Evolutionary conservation across 1,140 invertebrate species (phyloP).

Genomic region (Drosophila grimshawi): DNA sequence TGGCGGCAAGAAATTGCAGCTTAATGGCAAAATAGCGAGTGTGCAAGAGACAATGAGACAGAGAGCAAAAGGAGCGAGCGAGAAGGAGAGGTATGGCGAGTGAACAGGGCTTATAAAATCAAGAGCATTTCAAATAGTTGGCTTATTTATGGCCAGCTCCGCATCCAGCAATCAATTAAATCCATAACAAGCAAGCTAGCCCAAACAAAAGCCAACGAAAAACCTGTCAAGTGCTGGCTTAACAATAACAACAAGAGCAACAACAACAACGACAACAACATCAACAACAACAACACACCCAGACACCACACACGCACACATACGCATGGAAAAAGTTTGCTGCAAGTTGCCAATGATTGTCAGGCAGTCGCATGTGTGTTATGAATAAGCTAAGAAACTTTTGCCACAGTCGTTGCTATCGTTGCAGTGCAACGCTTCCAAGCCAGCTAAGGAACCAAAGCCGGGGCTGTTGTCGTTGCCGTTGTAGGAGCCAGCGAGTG

Average conservation of each 20-base stretch:
- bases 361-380: conserved; percentile 57
- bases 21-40: conserved; percentile 37
- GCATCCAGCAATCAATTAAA: conserved; percentile 51
- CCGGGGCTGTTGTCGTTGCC: neutral
- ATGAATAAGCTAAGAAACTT: conserved; percentile 75
- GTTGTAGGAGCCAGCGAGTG: conserved; percentile 34
- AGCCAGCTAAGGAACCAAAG: conserved; percentile 20
- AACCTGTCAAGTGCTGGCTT: conserved; percentile 34
- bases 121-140: conserved; percentile 36
- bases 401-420: conserved; percentile 41
- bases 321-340: conserved; percentile 34
- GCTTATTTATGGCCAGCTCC: conserved; percentile 14
- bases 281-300: neutral
- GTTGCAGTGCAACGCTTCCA: conserved; percentile 9
- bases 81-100: neutral
- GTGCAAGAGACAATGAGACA: too few relatives aligned
- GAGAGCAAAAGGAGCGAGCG: neutral
- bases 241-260: conserved; percentile 19
- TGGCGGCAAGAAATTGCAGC: conserved; percentile 51
- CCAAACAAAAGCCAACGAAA: conserved; percentile 25
- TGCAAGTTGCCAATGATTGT: conserved; percentile 48
- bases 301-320: conserved; percentile 6
- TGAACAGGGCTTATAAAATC: conserved; percentile 1
- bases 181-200: conserved; percentile 26
- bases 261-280: too few relatives aligned